Evolutionary conservation across 2,113 vertebrate genomes (phyloP), one percentile per base, ranked within the genome.

Genomic region (Percopsis transmontana): DNA sequence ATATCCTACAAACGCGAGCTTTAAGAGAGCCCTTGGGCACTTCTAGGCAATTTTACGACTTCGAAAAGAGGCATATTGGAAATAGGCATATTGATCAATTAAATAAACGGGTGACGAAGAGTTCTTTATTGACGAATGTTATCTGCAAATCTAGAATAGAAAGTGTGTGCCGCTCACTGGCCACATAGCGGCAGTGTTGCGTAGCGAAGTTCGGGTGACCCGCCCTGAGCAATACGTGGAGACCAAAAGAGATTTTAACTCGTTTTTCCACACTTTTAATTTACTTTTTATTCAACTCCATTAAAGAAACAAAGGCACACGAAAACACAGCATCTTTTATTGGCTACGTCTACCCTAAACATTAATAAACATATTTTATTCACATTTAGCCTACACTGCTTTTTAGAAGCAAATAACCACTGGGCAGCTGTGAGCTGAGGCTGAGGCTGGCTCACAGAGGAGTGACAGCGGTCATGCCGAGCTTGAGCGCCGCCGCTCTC

Each of bases 181-280:
- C 83, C 83, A 79, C 81, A 57, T 44, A 76, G 73, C 77, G 79
- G 83, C 81, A 55, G 74, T 82, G 83, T 81, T 83, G 81, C 45
- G 63, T 71, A 62, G 57, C 5, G 5, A 45, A 8, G 38, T 56
- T n/a, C 4, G 4, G 33, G 27, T 33, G 27, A 33, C 27, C 27
- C 1, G 52, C 50, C 18, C 19, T 33, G 27, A 33, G 2, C 8
- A 51, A 5, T 7, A 5, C 48, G 2, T 48, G 45, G 13, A 23
- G 51, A 53, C 14, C 6, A 23, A 53, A 21, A n/a, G 8, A 53
- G 3, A 53, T 53, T 53, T 21, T 18, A 12, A 50, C 15, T 50
- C 6, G 7, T 50, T 16, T 50, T 41, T 41, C 40, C 40, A 41
- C 40, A 41, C n/a, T n/a, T n/a, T n/a, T n/a, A n/a, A 41, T 51